Percentiles rank a stretch among this genome's conserved stretches.
These are phyloP conservation scores for Cistogaster globosa DNA, from an alignment of 2,888 invertebrate species.

Conservation along the genomic window DNA sequence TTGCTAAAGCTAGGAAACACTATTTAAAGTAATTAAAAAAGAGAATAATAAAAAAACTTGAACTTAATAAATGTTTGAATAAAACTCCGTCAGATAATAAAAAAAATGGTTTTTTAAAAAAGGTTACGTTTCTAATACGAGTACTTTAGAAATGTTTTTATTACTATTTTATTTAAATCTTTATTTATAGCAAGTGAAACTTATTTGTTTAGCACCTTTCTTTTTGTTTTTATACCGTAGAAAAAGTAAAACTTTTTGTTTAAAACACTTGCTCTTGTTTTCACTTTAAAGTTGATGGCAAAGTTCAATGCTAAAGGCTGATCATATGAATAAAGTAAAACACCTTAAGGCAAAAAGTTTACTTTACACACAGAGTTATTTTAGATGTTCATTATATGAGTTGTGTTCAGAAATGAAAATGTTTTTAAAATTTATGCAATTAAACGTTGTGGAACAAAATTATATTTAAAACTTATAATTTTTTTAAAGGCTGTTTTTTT, in stretches of 20 bases:
- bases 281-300: slow-evolving; percentile 29
- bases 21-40: slow-evolving; percentile 4
- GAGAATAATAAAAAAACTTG: too few relatives aligned
- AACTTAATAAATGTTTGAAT: not conserved
- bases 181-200: slow-evolving; percentile 50
- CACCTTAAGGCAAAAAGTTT: too few relatives aligned
- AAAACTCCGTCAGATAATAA: not conserved
- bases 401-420: not conserved
- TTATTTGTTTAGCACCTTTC: not conserved
- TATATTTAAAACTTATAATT: too few relatives aligned
- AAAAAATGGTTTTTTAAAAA: not conserved
- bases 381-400: slow-evolving; percentile 13
- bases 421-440: not conserved
- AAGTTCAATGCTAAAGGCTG: slow-evolving; percentile 9
- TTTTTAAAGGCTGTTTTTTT: too few relatives aligned
- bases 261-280: slow-evolving; percentile 30
- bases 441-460: not conserved
- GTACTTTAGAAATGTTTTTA: not conserved
- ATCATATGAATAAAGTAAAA: not conserved
- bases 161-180: not conserved
- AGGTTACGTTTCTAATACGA: not conserved
- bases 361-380: slow-evolving; percentile 9
- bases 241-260: slow-evolving; percentile 22
- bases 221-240: not conserved
- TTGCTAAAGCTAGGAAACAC: not conserved